Percentiles rank a stretch among this genome's conserved stretches.
Evolutionary conservation across 2,113 vertebrate species (phyloP).

Genomic region (Mystacornis crossleyi): DNA sequence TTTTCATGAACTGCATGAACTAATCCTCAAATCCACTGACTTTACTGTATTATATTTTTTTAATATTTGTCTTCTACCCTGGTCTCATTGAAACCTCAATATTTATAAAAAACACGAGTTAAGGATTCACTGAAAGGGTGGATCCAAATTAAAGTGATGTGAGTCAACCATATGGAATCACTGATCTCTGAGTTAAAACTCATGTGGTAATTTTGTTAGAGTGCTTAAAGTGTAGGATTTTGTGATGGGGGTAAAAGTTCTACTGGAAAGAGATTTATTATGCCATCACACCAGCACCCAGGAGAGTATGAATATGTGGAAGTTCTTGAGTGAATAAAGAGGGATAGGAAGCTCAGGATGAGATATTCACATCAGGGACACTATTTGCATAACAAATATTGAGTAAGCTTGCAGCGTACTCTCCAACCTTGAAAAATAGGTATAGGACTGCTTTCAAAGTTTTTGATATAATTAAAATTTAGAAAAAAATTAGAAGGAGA

Average conservation of each 20-base stretch:
- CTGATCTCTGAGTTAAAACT: background rate
- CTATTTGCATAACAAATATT: background rate
- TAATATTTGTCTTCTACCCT: accelerated
- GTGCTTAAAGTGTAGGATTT: background rate
- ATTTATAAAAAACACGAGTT: background rate
- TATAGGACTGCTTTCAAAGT: background rate
- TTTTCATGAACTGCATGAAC: background rate
- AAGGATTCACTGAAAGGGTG: background rate
- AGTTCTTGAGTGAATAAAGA: background rate
- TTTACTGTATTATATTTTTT: background rate
- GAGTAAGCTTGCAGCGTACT: accelerated
- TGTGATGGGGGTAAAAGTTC: background rate
- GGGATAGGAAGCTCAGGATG: background rate
- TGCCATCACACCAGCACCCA: accelerated
- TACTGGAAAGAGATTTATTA: background rate
- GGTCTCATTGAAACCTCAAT: background rate
- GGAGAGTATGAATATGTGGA: background rate
- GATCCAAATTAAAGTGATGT: background rate
- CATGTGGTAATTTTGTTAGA: background rate
- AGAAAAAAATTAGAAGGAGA: background rate
- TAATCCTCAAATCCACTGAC: background rate
- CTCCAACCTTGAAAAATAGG: background rate
- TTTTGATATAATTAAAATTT: background rate
- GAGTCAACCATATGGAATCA: background rate
- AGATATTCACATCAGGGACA: background rate